phyloP scores from a whole-genome alignment of 35 echinoderm and acorn worm species.

The Eucidaris tribuloides region DNA sequence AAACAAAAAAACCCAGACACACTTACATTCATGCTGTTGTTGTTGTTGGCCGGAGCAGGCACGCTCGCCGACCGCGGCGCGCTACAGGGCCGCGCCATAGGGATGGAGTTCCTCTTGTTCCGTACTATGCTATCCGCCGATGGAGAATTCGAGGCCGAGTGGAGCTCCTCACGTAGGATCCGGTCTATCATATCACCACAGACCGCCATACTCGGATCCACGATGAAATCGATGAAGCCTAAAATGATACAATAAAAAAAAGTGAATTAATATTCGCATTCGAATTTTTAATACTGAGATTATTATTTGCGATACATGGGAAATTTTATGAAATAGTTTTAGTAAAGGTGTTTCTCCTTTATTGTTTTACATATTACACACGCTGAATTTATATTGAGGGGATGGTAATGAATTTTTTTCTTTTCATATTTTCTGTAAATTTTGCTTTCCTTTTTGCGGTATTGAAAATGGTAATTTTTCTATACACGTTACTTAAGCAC shows the following conservation, averaged over 20 bases:
- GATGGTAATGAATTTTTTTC: too few relatives aligned
- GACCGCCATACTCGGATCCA: slow-evolving; percentile 86
- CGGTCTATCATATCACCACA: slow-evolving; percentile 92
- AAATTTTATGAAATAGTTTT: too few relatives aligned
- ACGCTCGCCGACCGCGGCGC: slow-evolving; percentile 77
- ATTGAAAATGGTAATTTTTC: too few relatives aligned
- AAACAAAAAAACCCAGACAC: neutral
- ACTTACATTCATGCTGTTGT: neutral
- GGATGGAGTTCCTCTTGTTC: slow-evolving; percentile 81
- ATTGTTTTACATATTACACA: too few relatives aligned
- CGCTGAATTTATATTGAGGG: too few relatives aligned
- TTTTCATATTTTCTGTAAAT: too few relatives aligned
- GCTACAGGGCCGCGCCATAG: slow-evolving; percentile 64
- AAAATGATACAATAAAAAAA: neutral
- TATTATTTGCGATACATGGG: too few relatives aligned
- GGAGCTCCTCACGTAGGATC: slow-evolving; percentile 66
- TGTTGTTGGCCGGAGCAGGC: slow-evolving; percentile 54
- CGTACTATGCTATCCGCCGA: slow-evolving; percentile 52
- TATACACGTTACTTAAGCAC: too few relatives aligned
- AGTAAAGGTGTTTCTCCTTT: too few relatives aligned
- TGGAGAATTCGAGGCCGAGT: slow-evolving; percentile 44
- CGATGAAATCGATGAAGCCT: slow-evolving; percentile 99
- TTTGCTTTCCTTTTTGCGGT: too few relatives aligned
- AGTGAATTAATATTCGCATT: too few relatives aligned
- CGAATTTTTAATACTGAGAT: too few relatives aligned